These are phyloP conservation scores for Macaria liturata DNA, from an alignment of 2,888 invertebrate genomes.

Conservation along the genomic window DNA sequence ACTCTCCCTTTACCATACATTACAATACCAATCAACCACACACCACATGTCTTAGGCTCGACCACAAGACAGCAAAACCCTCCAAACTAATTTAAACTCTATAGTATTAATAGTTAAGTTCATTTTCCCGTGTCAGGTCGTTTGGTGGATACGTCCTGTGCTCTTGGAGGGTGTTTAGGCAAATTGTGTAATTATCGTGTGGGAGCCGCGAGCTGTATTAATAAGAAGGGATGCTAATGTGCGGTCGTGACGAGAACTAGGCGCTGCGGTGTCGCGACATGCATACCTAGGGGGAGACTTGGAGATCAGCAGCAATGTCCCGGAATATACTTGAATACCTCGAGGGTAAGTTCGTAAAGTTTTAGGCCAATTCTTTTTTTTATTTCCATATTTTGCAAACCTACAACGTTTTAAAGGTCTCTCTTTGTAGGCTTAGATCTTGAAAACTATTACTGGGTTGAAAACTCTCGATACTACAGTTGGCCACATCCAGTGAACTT, in stretches of 20 bases:
- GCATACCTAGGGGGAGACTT: no score
- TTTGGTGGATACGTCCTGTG: slow-evolving; percentile 16
- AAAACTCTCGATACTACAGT: no score
- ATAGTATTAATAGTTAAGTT: slow-evolving; percentile 17
- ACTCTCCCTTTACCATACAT: slow-evolving; percentile 69
- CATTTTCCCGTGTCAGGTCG: slow-evolving; percentile 15
- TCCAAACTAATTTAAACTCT: slow-evolving; percentile 29
- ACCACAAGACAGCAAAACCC: slow-evolving; percentile 43
- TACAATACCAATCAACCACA: slow-evolving; percentile 72
- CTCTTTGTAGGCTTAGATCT: no score
- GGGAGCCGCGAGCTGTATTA: slow-evolving; percentile 49
- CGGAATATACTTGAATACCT: no score
- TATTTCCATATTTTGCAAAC: no score
- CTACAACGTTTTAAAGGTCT: no score
- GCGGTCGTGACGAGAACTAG: slow-evolving; percentile 27
- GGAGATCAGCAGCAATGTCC: no score
- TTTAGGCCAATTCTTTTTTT: no score
- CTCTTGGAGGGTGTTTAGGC: slow-evolving; percentile 47
- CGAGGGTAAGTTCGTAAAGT: no score
- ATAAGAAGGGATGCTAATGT: slow-evolving; percentile 64
- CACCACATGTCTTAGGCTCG: slow-evolving; percentile 60
- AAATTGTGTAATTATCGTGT: slow-evolving; percentile 76
- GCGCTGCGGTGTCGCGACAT: no score
- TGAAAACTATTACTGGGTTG: no score
- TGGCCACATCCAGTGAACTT: no score